Evolutionary conservation across 2,113 vertebrate species (phyloP).

Genomic region (Peromyscus maniculatus): DNA sequence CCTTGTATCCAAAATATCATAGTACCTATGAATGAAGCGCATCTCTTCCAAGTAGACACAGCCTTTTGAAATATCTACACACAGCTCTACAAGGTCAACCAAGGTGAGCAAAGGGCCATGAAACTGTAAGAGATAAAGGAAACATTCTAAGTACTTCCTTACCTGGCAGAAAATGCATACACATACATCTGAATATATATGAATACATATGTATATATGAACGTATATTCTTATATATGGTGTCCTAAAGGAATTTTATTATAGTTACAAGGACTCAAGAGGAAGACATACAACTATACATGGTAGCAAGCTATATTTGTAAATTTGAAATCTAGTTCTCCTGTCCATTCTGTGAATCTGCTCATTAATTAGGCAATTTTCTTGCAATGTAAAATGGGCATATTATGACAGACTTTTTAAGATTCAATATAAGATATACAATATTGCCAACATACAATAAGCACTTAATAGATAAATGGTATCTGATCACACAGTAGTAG

Average conservation of each 20-base stretch:
- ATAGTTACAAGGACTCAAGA: slow-evolving; percentile 21
- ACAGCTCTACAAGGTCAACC: slow-evolving; percentile 87
- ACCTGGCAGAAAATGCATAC: not conserved
- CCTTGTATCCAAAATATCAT: not conserved
- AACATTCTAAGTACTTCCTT: not conserved
- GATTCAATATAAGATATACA: not conserved
- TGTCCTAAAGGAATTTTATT: slow-evolving; percentile 23
- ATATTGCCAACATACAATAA: not conserved
- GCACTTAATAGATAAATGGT: not conserved
- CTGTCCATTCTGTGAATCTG: not conserved
- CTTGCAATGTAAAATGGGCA: not conserved
- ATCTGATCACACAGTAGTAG: not conserved
- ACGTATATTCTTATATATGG: not conserved
- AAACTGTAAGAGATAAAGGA: slow-evolving; percentile 81
- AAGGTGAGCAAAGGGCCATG: slow-evolving; percentile 82
- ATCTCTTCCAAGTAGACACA: slow-evolving; percentile 90
- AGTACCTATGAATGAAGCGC: slow-evolving; percentile 91
- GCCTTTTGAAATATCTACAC: slow-evolving; percentile 89
- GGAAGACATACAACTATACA: not conserved
- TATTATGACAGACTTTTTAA: not conserved
- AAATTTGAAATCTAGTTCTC: slow-evolving; percentile 36
- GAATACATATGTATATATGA: not conserved
- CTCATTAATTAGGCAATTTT: slow-evolving; percentile 27
- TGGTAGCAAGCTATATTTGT: slow-evolving; percentile 20
- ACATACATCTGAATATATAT: not conserved